A percentile compares a stretch with the other conserved stretches of the same genome.
phyloP scores from a whole-genome alignment of 2,888 invertebrate species.

The Epinotia bilunana region DNA sequence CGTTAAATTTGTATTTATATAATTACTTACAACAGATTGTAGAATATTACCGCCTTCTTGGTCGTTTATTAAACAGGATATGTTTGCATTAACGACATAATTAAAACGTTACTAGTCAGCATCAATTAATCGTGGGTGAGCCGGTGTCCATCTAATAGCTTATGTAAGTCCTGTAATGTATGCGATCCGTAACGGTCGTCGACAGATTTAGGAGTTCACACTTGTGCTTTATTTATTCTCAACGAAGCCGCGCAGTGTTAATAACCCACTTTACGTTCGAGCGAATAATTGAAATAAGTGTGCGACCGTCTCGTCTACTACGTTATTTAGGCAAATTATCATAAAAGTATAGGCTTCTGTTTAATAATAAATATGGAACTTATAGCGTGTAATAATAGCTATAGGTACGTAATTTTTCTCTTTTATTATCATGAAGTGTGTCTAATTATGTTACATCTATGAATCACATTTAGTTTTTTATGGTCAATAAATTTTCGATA shows the following conservation, averaged over 20 bases:
- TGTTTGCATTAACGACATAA: constrained; percentile 19
- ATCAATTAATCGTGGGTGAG: constrained; percentile 35
- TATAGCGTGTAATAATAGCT: neutral
- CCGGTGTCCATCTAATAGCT: constrained; percentile 34
- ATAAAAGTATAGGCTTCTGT: neutral
- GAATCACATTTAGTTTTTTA: neutral
- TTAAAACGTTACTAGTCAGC: constrained; percentile 23
- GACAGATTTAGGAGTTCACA: constrained; percentile 49
- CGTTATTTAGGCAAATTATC: constrained; percentile 38
- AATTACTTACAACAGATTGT: neutral
- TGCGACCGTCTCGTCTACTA: constrained; percentile 48
- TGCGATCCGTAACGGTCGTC: constrained; percentile 21
- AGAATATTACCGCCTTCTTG: neutral
- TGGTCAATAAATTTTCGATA: neutral
- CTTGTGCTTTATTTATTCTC: constrained; percentile 52
- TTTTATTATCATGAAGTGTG: neutral
- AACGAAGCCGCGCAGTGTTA: constrained; percentile 50
- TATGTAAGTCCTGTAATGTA: constrained; percentile 39
- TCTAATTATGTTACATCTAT: neutral
- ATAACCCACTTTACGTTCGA: constrained; percentile 54
- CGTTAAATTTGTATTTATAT: neutral
- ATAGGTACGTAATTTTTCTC: neutral
- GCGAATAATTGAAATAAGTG: constrained; percentile 52
- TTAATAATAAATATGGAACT: neutral
- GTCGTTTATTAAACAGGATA: neutral